phyloP scores from a whole-genome alignment of 2,888 invertebrate species.

The Ceriagrion tenellum region DNA sequence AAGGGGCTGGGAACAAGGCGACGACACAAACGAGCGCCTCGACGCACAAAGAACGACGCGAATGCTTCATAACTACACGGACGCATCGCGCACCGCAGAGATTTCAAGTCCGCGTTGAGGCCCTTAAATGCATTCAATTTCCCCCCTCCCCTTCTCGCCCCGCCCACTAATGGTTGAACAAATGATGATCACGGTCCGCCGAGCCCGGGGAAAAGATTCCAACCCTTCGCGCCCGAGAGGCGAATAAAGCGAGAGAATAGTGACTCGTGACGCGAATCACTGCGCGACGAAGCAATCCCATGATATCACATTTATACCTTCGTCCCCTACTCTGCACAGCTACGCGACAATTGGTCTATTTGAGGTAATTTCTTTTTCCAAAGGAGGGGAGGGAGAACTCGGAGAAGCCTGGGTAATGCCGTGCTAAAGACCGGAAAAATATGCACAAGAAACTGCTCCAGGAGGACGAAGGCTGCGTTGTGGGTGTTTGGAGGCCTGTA shows the following conservation, averaged over 20 bases:
- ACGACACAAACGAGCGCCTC: not conserved
- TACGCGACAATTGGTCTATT: not conserved
- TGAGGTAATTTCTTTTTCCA: not conserved
- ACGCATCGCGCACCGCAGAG: no score
- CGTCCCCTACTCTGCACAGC: not conserved
- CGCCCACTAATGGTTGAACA: not conserved
- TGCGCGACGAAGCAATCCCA: not conserved
- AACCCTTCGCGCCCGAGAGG: not conserved
- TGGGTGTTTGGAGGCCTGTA: no score
- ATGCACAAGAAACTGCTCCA: no score
- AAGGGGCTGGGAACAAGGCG: not conserved
- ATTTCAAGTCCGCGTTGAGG: no score
- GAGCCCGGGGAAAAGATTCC: not conserved
- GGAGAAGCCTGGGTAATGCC: no score
- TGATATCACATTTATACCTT: not conserved
- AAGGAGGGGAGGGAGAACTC: not conserved
- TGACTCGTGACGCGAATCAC: not conserved
- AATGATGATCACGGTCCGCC: not conserved
- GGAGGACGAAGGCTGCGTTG: no score
- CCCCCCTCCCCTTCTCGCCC: not conserved
- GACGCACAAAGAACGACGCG: not conserved
- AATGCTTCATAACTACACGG: not conserved
- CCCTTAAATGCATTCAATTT: not conserved
- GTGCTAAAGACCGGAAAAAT: no score
- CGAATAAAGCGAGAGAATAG: not conserved